Evolutionary conservation across 2,888 invertebrate species (phyloP).

Genomic region (Apotomis betuletana): DNA sequence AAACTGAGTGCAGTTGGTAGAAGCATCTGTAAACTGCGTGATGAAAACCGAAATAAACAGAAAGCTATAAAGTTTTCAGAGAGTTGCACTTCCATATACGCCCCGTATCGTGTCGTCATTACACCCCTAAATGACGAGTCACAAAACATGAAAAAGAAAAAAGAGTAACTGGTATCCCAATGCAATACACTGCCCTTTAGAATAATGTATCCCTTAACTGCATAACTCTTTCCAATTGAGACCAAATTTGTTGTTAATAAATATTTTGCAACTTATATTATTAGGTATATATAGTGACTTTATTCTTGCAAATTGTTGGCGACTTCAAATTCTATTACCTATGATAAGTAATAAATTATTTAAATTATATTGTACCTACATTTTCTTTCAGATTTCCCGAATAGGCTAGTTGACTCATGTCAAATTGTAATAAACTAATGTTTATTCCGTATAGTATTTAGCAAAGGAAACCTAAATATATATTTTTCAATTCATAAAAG

Average conservation of each 20-base stretch:
- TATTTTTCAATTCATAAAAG: too few species aligned
- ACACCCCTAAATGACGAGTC: constrained; percentile 68
- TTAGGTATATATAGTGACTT: not conserved
- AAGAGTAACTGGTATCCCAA: constrained; percentile 43
- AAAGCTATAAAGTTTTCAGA: constrained; percentile 72
- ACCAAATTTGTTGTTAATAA: not conserved
- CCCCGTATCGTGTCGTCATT: constrained; percentile 70
- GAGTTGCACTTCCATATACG: constrained; percentile 72
- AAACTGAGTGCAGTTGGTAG: constrained; percentile 76
- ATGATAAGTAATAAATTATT: constrained; percentile 48
- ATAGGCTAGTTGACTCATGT: too few species aligned
- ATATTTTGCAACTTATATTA: not conserved
- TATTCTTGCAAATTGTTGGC: constrained; percentile 52
- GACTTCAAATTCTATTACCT: constrained; percentile 63
- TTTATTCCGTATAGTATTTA: too few species aligned
- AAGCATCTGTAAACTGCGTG: constrained; percentile 72
- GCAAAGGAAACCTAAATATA: too few species aligned
- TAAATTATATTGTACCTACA: constrained; percentile 32
- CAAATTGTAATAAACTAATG: too few species aligned
- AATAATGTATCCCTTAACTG: not conserved
- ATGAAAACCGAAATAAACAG: constrained; percentile 65
- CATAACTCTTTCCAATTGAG: not conserved
- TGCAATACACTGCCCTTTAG: constrained; percentile 23
- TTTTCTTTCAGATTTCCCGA: constrained; percentile 43
- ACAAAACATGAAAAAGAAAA: constrained; percentile 55